Base-by-base conservation (phyloP, 2,113 vertebrate genomes). In the Corydoras sp. region DNA sequence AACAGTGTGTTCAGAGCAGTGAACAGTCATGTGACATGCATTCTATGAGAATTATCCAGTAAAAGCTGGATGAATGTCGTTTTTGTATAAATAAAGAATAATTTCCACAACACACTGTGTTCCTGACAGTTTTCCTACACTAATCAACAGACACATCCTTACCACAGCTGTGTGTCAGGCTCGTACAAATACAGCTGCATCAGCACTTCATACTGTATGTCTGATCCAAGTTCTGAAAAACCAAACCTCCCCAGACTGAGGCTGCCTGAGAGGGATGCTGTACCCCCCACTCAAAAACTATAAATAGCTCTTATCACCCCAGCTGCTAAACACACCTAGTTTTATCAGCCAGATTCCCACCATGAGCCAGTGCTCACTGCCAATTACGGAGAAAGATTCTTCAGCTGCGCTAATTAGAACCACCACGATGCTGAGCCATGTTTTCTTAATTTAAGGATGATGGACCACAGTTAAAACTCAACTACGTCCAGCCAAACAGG, bases 121-220 rank as follows among this genome's bases (percentile, higher is more conserved):
- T 43, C 4, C 35, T 43, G 35, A 43, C 35, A 43, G 35, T 43
- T 43, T 43, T 43, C 7, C 35, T 43, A 8, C 35, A 43, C 35
- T 43, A 43, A 43, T 43, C 35, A 43, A 43, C 35, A 43, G 35
- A 43, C 35, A 43, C 35, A 43, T 43, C 4, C 4, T 5, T 24
- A 43, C 35, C 35, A 43, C 35, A 8, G 35, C 35, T n/a, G 11
- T 29, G 68, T 75, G 68, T 65, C 67, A 54, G 18, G 30, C 61
- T 10, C 51, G 56, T 43, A 43, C 35, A 43, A 5, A 43, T 75
- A 35, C 15, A 53, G 58, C 48, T 35, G 48, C 49, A 32, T 56
- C 61, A 69, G 68, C 53, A 64, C 67, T 54, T 35, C 51, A 32
- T 53, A 68, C 77, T 24, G 61, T 72, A 13, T 62, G 43, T 24